Percentiles rank a stretch among this genome's conserved stretches.
Evolutionary conservation across 2,888 invertebrate species (phyloP).

Genomic region (Tethea ocularis): DNA sequence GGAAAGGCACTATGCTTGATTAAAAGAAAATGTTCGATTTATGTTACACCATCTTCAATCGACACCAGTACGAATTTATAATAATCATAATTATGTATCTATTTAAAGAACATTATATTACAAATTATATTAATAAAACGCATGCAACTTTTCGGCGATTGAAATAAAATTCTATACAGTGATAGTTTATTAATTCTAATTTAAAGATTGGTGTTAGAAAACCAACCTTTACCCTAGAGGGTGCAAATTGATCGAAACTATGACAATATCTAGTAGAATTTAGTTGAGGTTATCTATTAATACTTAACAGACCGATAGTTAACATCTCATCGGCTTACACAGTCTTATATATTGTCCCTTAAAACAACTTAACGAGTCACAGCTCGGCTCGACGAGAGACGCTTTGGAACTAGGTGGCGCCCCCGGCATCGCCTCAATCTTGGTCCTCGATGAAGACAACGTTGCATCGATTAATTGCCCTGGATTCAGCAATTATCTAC

Average conservation of each 20-base stretch:
- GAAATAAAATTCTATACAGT: constrained; percentile 28
- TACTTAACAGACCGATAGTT: constrained; percentile 44
- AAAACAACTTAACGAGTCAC: constrained; percentile 58
- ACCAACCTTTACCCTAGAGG: constrained; percentile 16
- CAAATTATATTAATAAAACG: constrained; percentile 26
- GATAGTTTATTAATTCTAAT: constrained; percentile 35
- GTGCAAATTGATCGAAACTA: constrained; percentile 48
- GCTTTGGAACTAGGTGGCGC: constrained; percentile 25
- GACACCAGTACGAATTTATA: constrained; percentile 17
- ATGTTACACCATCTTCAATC: constrained; percentile 22
- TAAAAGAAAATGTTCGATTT: constrained; percentile 45
- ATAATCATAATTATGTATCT: constrained; percentile 21
- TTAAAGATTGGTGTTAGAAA: constrained; percentile 36
- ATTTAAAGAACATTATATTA: constrained; percentile 20
- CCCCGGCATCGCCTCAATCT: constrained; percentile 43
- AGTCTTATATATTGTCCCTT: constrained; percentile 67
- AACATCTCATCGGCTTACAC: constrained; percentile 50
- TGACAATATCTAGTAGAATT: constrained; percentile 34
- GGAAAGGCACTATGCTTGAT: constrained; percentile 80
- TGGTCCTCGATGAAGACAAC: constrained; percentile 70
- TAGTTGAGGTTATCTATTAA: constrained; percentile 38
- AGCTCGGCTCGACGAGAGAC: constrained; percentile 56
- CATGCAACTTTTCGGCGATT: constrained; percentile 28
- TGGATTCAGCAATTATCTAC: constrained; percentile 57
- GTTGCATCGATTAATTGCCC: constrained; percentile 46